Conservation (phyloP, 2,113 vertebrate genomes). For the Percopsis transmontana region DNA sequence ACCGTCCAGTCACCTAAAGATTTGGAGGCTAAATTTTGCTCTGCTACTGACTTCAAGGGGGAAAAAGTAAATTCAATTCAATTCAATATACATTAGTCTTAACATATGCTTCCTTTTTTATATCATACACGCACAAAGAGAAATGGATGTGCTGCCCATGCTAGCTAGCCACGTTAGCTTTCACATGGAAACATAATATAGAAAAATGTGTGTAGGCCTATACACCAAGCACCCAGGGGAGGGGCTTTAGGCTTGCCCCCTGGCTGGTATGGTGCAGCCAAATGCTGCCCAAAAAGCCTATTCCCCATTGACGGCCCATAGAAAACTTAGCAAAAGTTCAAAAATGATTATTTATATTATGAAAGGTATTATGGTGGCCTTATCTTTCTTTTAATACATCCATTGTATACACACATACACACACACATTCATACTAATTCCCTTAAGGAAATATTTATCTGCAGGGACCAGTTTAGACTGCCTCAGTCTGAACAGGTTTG, state of each 20-base stretch:
- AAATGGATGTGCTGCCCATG: not conserved
- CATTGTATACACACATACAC: not conserved
- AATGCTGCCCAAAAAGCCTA: too few relatives aligned
- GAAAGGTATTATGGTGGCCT: too few relatives aligned
- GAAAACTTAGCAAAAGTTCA: too few relatives aligned
- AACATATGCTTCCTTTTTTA: not conserved
- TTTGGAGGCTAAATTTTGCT: not conserved
- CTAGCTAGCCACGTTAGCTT: too few relatives aligned
- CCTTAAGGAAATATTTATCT: conserved; percentile 31
- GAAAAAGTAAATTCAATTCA: not conserved
- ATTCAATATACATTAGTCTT: not conserved
- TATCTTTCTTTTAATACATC: too few relatives aligned
- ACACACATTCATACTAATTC: conserved; percentile 3
- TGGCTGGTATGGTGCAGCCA: too few relatives aligned
- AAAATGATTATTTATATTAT: too few relatives aligned
- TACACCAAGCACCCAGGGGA: too few relatives aligned
- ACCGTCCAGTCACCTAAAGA: not conserved
- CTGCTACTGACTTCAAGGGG: conserved; percentile 8
- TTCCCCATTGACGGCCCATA: too few relatives aligned
- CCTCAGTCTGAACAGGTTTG: conserved; percentile 19
- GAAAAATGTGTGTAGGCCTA: too few relatives aligned
- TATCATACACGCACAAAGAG: not conserved
- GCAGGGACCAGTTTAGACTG: conserved; percentile 28
- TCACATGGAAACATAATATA: too few relatives aligned
- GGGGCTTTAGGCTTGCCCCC: too few relatives aligned